Evolutionary conservation across 2,797 vertebrate species (phyloP).

Genomic region (Telmatherina bonti): DNA sequence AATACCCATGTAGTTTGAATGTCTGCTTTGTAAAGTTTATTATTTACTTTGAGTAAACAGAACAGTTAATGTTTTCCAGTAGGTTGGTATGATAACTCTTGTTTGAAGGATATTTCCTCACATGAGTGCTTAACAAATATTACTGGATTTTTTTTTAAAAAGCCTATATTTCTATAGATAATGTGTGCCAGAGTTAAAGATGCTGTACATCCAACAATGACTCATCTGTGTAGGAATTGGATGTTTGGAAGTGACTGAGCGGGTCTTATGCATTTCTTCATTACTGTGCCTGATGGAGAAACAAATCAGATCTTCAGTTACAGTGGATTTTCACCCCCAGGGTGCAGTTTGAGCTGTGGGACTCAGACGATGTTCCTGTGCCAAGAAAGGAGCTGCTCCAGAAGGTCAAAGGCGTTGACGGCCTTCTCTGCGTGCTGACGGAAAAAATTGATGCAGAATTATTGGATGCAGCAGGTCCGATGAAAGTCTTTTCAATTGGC

Average conservation of each 20-base stretch:
- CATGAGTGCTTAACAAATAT: neutral
- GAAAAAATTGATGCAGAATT: slow-evolving; percentile 85
- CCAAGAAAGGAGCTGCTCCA: slow-evolving; percentile 82
- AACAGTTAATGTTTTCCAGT: slow-evolving; percentile 44
- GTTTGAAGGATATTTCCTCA: slow-evolving; percentile 21
- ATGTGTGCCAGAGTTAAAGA: neutral
- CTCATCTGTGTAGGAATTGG: neutral
- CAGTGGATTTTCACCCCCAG: slow-evolving; percentile 56
- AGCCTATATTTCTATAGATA: neutral
- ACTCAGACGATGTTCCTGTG: slow-evolving; percentile 80
- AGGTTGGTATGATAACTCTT: slow-evolving; percentile 48
- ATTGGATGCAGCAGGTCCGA: slow-evolving; percentile 83
- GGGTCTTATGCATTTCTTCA: neutral
- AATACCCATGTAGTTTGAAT: neutral
- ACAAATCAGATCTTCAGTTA: neutral
- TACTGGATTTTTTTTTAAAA: neutral
- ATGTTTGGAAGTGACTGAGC: neutral
- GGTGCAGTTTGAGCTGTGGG: slow-evolving; percentile 83
- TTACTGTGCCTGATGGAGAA: neutral
- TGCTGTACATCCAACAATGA: neutral
- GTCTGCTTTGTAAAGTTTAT: slow-evolving; percentile 50
- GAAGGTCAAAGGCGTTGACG: slow-evolving; percentile 80
- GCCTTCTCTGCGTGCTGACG: slow-evolving; percentile 82
- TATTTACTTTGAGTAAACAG: slow-evolving; percentile 56
- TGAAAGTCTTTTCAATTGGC: neutral